These are phyloP conservation scores for Crocidura indochinensis DNA, from an alignment of 2,797 vertebrate species.

Conservation along the genomic window DNA sequence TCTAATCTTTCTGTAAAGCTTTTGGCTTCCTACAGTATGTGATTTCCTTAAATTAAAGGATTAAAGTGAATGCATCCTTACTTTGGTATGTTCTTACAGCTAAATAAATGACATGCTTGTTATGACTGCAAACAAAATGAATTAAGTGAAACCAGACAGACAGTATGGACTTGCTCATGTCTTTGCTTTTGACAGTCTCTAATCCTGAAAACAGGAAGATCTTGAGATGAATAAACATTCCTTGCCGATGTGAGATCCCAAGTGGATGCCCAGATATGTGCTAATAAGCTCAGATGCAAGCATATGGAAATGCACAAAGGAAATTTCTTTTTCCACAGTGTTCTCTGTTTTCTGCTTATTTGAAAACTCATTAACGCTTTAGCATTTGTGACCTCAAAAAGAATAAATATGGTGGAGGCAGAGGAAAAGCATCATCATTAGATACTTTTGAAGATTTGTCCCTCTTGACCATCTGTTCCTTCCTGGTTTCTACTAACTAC, in stretches of 20 bases:
- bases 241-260: constrained; percentile 75
- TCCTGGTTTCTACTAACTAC: constrained; percentile 56
- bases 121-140: constrained; percentile 85
- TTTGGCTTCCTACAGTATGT: constrained; percentile 81
- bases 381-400: constrained; percentile 24
- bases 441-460: constrained; percentile 64
- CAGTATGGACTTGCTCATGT: constrained; percentile 69
- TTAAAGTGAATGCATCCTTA: constrained; percentile 82
- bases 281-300: constrained; percentile 71
- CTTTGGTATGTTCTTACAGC: constrained; percentile 84
- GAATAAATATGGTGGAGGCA: neutral
- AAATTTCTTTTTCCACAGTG: constrained; percentile 65
- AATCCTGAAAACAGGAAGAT: constrained; percentile 84
- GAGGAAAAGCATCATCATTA: constrained; percentile 40
- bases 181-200: constrained; percentile 82
- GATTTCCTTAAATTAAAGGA: constrained; percentile 86
- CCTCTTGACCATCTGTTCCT: neutral
- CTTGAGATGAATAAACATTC: constrained; percentile 79
- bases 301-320: constrained; percentile 73
- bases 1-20: constrained; percentile 76
- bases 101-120: constrained; percentile 84
- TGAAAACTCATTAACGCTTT: constrained; percentile 62
- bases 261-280: constrained; percentile 64
- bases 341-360: constrained; percentile 76
- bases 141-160: constrained; percentile 84